A percentile compares a stretch with the other conserved stretches of the same genome.
Evolutionary conservation across 2,888 invertebrate genomes (phyloP).

Genomic region (Hyalella azteca): DNA sequence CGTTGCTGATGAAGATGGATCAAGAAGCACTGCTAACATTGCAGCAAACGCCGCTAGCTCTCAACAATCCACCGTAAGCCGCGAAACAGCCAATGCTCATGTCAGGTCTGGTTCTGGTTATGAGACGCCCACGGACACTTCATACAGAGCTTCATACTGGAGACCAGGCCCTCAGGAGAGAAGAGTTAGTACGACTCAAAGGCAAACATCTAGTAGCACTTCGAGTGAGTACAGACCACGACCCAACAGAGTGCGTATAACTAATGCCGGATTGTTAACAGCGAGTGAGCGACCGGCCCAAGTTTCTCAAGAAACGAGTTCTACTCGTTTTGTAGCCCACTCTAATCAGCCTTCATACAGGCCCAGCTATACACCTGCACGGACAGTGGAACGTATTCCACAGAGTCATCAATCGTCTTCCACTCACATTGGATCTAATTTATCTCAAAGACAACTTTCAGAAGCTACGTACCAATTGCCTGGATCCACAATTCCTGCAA

Average conservation of each 20-base stretch:
- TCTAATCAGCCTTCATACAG: conserved; percentile 6
- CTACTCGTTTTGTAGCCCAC: background rate
- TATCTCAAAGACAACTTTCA: background rate
- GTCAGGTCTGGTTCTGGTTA: conserved; percentile 2
- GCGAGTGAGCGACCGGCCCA: background rate
- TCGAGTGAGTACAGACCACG: background rate
- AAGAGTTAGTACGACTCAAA: conserved; percentile 1
- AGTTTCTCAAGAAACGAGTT: background rate
- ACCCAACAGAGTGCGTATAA: background rate
- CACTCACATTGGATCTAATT: background rate
- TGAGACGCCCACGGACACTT: background rate
- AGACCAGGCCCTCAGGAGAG: conserved; percentile 14
- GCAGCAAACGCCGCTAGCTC: background rate
- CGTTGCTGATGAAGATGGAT: conserved; percentile 44
- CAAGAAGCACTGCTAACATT: background rate
- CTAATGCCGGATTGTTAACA: background rate
- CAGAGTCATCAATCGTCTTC: background rate
- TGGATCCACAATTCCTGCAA: background rate
- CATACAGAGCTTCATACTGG: conserved; percentile 24
- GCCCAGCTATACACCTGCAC: conserved; percentile 2
- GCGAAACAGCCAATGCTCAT: background rate
- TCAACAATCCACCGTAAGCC: background rate
- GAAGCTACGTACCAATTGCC: background rate
- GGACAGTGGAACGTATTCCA: background rate
- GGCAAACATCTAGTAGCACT: background rate